Base-by-base conservation (phyloP, 2,888 invertebrate species). In the Acrobasis suavella region DNA sequence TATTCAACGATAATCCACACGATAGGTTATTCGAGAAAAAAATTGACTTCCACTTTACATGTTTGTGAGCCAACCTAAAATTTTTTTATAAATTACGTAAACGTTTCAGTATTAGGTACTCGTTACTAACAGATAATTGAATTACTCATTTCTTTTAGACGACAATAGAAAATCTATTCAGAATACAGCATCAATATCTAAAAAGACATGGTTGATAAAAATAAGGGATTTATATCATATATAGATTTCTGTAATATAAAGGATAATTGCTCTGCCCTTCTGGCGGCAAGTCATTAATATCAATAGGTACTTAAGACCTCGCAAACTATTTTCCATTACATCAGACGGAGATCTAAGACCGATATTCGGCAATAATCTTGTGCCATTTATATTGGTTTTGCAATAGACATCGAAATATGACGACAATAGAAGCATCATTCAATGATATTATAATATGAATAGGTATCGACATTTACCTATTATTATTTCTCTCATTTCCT, bases 301-400 rank as follows among this genome's bases (percentile, higher is more conserved):
- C 55, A 55, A 55, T 55, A 17, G 15, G 16, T 15, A 39, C 55
- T 39, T 55, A 15, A 55, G 16, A 39, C 15, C 16, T 15, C 16
- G 46, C 46, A 10, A 39, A 55, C 55, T 55, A 39, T 55, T 39
- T 39, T 15, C n/a, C 49, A 58, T 50, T 37, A 46, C 14, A 46
- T 49, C 58, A 32, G 50, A 16, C 32, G 6, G 15, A 32, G 16
- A 15, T 59, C 59, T 37, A 38, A 50, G 50, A 16, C 50, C 37
- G 50, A 38, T 50, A 51, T 50, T 37, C 14, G 59, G 50, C 59
- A 38, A 60, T 60, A 50, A 50, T 58, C 50, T 60, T 39, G 37
- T 16, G 10, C 50, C 59, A 39, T 55, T 55, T 50, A 50, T 60
- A 51, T 60, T 60, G 16, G 15, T 51, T 60, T 51, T 16, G 15